phyloP scores from a whole-genome alignment of 2,113 vertebrate genomes.

The Carettochelys insculpta region DNA sequence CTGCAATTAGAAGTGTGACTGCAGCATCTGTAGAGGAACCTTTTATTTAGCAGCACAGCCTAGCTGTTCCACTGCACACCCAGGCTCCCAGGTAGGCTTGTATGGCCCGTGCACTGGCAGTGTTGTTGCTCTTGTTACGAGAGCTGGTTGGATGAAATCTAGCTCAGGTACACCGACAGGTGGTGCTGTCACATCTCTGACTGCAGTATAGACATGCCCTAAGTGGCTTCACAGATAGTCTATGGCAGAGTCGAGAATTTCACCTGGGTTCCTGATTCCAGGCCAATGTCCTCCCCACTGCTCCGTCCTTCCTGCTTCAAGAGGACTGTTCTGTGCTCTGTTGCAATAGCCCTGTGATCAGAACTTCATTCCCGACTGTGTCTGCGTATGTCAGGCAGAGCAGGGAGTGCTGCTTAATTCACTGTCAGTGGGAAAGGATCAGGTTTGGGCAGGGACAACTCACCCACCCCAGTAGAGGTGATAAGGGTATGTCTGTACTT shows the following conservation, averaged over 20 bases:
- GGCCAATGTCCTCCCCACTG: neutral
- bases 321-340: neutral
- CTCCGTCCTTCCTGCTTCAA: neutral
- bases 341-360: neutral
- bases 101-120: no score
- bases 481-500: no score
- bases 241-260: neutral
- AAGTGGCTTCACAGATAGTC: neutral
- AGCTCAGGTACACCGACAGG: neutral
- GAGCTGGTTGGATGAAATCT: neutral
- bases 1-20: neutral
- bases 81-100: no score
- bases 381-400: neutral
- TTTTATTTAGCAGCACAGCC: no score
- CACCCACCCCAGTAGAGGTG: neutral
- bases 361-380: no score
- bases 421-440: neutral
- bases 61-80: no score
- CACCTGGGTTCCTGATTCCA: neutral
- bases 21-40: neutral
- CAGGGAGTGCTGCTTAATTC: neutral
- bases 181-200: neutral
- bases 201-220: neutral
- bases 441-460: no score
- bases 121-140: no score